These are phyloP conservation scores for Porites lobata DNA, from an alignment of 92 coral and sea anemone genomes.

Conservation along the genomic window DNA sequence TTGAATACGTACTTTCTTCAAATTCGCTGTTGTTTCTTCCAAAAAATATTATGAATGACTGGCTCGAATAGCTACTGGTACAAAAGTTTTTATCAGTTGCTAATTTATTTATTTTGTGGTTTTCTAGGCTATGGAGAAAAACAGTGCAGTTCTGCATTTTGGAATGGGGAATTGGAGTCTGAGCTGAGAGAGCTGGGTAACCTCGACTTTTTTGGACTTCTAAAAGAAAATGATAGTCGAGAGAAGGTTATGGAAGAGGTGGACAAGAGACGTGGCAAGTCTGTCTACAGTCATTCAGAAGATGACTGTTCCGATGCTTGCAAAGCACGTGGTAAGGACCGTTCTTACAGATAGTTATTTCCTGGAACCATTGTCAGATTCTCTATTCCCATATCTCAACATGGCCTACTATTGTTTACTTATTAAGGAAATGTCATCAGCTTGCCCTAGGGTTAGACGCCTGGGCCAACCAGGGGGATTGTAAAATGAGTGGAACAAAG, in stretches of 20 bases:
- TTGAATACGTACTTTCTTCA: too few species aligned
- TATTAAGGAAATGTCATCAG: too few species aligned
- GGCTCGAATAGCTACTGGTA: too few species aligned
- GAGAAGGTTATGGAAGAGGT: conserved; percentile 53
- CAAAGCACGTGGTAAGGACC: conserved; percentile 48
- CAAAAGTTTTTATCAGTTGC: too few species aligned
- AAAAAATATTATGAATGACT: too few species aligned
- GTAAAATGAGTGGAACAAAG: too few species aligned
- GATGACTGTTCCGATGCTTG: conserved; percentile 57
- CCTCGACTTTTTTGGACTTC: conserved; percentile 12
- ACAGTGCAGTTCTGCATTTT: conserved; percentile 43
- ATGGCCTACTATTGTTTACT: too few species aligned
- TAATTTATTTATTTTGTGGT: not conserved
- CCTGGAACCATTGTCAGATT: too few species aligned
- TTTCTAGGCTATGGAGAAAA: conserved; percentile 46
- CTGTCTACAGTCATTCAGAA: conserved; percentile 39
- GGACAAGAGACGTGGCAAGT: conserved; percentile 38
- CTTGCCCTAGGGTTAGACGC: too few species aligned
- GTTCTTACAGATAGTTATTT: not conserved
- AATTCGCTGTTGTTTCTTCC: too few species aligned
- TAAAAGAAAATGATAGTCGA: conserved; percentile 36
- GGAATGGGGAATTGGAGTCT: conserved; percentile 44
- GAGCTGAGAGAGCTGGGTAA: conserved; percentile 35
- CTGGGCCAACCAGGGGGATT: too few species aligned
- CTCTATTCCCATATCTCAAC: too few species aligned